Conservation (phyloP, 1,140 invertebrate genomes). For the Aphelenchoides fujianensis region DNA sequence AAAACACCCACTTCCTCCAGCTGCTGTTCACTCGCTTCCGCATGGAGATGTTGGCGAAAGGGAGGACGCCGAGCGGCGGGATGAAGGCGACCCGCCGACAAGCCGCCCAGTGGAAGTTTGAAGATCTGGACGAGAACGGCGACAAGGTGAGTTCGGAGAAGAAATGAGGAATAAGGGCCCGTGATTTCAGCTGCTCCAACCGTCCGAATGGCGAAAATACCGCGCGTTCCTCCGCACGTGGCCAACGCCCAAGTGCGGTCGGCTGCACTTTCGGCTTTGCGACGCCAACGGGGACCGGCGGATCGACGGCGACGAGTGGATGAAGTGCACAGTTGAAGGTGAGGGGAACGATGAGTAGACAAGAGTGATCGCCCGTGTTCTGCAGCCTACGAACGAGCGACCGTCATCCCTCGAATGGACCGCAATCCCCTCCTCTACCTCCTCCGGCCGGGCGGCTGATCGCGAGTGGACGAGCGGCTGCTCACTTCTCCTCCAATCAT, state of each 20-base stretch:
- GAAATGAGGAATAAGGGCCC: no score
- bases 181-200: constrained; percentile 1
- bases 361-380: no score
- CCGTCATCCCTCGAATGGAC: background rate
- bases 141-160: background rate
- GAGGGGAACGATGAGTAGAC: background rate
- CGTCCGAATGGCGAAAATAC: background rate
- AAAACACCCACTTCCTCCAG: constrained; percentile 4
- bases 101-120: background rate
- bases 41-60: background rate
- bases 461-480: no score
- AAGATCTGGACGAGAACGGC: background rate
- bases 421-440: constrained; percentile 9
- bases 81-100: background rate
- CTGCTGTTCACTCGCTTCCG: constrained; percentile 6
- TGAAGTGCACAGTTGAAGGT: background rate
- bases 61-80: background rate
- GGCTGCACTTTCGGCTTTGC: background rate
- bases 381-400: background rate
- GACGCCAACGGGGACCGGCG: background rate
- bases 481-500: no score
- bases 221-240: background rate
- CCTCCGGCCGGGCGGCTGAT: background rate
- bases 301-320: background rate
- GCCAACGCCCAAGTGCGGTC: background rate